These are phyloP conservation scores for Schizothorax lantsangensis DNA, from an alignment of 2,797 vertebrate genomes.

Conservation along the genomic window DNA sequence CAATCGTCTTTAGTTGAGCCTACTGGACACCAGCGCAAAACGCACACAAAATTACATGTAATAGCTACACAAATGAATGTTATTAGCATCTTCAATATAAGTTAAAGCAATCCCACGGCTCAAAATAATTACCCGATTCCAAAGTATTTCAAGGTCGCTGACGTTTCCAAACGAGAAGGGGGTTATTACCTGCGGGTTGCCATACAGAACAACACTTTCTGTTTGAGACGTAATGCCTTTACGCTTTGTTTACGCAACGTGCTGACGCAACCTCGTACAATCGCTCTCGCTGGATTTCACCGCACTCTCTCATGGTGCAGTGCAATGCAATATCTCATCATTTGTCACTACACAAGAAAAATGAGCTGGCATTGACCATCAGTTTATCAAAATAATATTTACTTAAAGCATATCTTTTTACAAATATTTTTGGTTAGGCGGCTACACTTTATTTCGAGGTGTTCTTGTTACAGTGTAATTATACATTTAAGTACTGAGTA, in stretches of 20 bases:
- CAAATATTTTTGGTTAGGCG: neutral
- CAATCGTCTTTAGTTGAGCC: neutral
- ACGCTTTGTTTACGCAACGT: neutral
- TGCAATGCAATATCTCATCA: neutral
- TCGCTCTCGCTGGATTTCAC: neutral
- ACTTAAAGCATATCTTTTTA: neutral
- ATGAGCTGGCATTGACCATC: neutral
- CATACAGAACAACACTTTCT: neutral
- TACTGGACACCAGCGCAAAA: neutral
- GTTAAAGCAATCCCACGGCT: neutral
- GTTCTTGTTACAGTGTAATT: neutral
- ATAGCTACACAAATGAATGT: neutral
- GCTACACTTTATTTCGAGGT: neutral
- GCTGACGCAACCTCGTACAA: neutral
- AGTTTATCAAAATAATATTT: neutral
- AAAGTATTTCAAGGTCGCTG: neutral
- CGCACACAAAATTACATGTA: neutral
- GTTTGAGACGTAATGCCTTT: neutral
- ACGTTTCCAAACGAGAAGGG: neutral
- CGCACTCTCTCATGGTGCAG: neutral
- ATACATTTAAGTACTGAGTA: neutral
- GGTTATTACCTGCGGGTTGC: neutral
- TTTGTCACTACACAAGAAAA: neutral
- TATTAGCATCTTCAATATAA: neutral
- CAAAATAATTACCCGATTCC: conserved; percentile 25